Percentiles rank a stretch among this genome's conserved stretches.
Evolutionary conservation across 2,888 invertebrate genomes (phyloP).

Genomic region (Clepsis dumicolana): DNA sequence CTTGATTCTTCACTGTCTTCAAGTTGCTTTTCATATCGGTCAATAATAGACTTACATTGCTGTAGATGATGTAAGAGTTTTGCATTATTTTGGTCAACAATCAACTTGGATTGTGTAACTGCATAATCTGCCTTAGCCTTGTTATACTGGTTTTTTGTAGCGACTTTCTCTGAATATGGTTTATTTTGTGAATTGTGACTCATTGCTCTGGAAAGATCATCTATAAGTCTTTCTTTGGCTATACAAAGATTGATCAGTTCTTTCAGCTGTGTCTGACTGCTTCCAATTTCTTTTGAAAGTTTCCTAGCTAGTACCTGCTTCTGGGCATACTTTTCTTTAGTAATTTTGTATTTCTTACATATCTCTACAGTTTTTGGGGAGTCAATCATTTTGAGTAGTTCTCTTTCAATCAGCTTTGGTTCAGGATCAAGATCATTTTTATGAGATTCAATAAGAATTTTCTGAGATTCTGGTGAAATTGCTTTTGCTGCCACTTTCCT

Average conservation of each 20-base stretch:
- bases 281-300: conserved; percentile 87
- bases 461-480: conserved; percentile 82
- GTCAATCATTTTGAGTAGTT: conserved; percentile 83
- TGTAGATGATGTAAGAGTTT: conserved; percentile 67
- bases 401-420: conserved; percentile 83
- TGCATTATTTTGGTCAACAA: conserved; percentile 86
- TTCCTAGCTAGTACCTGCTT: conserved; percentile 81
- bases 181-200: conserved; percentile 70
- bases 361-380: conserved; percentile 80
- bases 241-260: conserved; percentile 89
- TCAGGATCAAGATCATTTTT: conserved; percentile 85
- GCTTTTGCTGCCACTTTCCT: conserved; percentile 87
- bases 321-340: conserved; percentile 81
- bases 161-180: conserved; percentile 86
- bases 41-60: conserved; percentile 66
- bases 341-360: conserved; percentile 83
- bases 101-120: conserved; percentile 84
- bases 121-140: conserved; percentile 85
- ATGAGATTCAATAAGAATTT: conserved; percentile 84
- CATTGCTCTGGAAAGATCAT: conserved; percentile 85
- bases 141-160: conserved; percentile 87
- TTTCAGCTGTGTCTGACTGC: conserved; percentile 89
- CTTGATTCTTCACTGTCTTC: conserved; percentile 78
- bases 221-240: conserved; percentile 90
- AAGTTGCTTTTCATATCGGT: conserved; percentile 69